Percentiles rank a stretch among this genome's conserved stretches.
Evolutionary conservation across 2,797 vertebrate species (phyloP).

Genomic region (Paedocypris micromegethes): DNA sequence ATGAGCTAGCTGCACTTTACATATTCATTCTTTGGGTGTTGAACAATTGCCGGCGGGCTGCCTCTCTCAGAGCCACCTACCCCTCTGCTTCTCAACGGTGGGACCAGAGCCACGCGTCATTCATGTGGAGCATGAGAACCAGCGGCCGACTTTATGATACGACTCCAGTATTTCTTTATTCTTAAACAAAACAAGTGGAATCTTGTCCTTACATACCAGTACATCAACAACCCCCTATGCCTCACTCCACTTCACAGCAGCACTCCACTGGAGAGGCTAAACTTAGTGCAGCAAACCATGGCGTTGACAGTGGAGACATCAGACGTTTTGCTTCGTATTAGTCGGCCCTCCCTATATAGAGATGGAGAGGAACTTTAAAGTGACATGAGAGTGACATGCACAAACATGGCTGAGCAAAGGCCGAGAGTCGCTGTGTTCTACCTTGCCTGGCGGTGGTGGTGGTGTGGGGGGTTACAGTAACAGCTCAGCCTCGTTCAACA

Average conservation of each 20-base stretch:
- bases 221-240: slow-evolving; percentile 42
- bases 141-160: slow-evolving; percentile 28
- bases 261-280: slow-evolving; percentile 33
- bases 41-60: slow-evolving; percentile 61
- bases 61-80: slow-evolving; percentile 46
- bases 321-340: slow-evolving; percentile 21
- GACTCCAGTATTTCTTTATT: background rate
- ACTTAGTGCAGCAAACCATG: slow-evolving; percentile 25
- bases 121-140: slow-evolving; percentile 38
- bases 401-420: slow-evolving; percentile 36
- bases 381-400: slow-evolving; percentile 43
- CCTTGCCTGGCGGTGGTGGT: slow-evolving; percentile 9
- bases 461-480: slow-evolving; percentile 38
- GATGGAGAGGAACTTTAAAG: slow-evolving; percentile 16
- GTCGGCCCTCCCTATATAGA: background rate
- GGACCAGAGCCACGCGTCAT: slow-evolving; percentile 42
- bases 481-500: slow-evolving; percentile 50
- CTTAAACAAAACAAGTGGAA: slow-evolving; percentile 8
- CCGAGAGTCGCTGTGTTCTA: slow-evolving; percentile 24
- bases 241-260: slow-evolving; percentile 24
- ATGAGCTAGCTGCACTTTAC: slow-evolving; percentile 69
- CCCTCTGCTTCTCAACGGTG: slow-evolving; percentile 43
- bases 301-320: slow-evolving; percentile 30
- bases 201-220: slow-evolving; percentile 14
- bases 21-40: slow-evolving; percentile 70